Conservation (phyloP, 2,888 invertebrate genomes). For the Cryptocheilus praepositus region DNA sequence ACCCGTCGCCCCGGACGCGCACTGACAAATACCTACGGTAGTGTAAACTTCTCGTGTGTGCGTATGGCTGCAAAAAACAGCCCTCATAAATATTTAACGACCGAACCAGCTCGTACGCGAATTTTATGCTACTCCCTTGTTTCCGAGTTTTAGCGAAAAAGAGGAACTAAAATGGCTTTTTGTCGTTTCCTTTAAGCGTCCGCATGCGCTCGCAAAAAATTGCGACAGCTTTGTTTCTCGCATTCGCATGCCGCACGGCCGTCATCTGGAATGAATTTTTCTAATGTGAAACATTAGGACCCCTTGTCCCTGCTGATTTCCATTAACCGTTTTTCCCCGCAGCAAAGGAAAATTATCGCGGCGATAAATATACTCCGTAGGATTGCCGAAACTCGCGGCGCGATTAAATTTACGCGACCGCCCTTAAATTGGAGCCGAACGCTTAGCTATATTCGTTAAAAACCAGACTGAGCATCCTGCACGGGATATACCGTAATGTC, state of each 20-base stretch:
- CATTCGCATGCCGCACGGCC: neutral
- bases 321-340: too few relatives aligned
- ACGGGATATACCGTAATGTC: too few relatives aligned
- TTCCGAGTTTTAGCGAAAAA: slow-evolving; percentile 29
- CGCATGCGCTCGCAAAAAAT: neutral
- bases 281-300: too few relatives aligned
- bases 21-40: slow-evolving; percentile 51
- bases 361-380: too few relatives aligned
- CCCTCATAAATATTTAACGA: slow-evolving; percentile 46
- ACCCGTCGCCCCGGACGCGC: slow-evolving; percentile 48
- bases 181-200: slow-evolving; percentile 21
- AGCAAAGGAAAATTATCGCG: too few relatives aligned
- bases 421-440: too few relatives aligned
- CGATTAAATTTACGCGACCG: too few relatives aligned
- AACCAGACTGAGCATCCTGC: too few relatives aligned
- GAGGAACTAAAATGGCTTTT: slow-evolving; percentile 30
- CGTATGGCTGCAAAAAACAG: slow-evolving; percentile 11
- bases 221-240: slow-evolving; percentile 4
- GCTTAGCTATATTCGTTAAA: too few relatives aligned
- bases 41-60: slow-evolving; percentile 38
- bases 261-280: too few relatives aligned
- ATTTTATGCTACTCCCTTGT: slow-evolving; percentile 34
- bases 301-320: too few relatives aligned
- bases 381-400: too few relatives aligned
- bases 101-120: slow-evolving; percentile 32